Evolutionary conservation across 1,140 invertebrate species (phyloP), one percentile per base, ranked within the genome.

Genomic region (Drosophila jambulina): DNA sequence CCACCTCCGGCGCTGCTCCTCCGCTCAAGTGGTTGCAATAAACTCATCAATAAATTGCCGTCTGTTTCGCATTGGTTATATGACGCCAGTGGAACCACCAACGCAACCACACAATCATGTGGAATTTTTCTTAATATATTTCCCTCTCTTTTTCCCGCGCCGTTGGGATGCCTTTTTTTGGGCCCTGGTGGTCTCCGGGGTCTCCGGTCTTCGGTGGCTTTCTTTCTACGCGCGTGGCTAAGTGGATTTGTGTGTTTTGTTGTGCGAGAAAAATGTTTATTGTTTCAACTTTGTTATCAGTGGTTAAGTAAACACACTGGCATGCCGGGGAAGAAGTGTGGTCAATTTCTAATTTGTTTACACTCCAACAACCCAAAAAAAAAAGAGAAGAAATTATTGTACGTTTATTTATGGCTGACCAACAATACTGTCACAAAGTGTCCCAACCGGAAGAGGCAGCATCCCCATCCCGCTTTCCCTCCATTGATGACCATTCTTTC

Each of bases 281-380:
- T 92, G 91, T 92, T 92, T 92, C 91, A 92, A 92, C 90, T 83
- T 92, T 92, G 87, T 92, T 92, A 92, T 92, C 91, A 92, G 75
- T 57, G 75, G 68, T 78, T 86, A 80, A 91, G 81, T 87, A 91
- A 91, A 91, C 85, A 87, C 48, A 19, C n/a, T 19, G 48, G 27
- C 27, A 25, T 38, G 21, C 53, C 53, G 6, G 19, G 25, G 21
- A 56, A 23, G 51, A 43, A 82, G 60, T 72, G 76, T 77, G 82
- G 68, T 87, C 84, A 80, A 76, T 91, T 92, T 92, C 91, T 92
- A 92, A 92, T 92, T 92, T 92, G 91, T 92, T 92, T 88, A 92
- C 81, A 63, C 70, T 65, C 59, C 45, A 71, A 51, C 60, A 76
- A 61, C 59, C 51, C 68, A 60, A 64, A 71, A 12, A 34, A 34